These are phyloP conservation scores for Thinocorus orbignyianus DNA, from an alignment of 2,113 vertebrate genomes.

Conservation along the genomic window DNA sequence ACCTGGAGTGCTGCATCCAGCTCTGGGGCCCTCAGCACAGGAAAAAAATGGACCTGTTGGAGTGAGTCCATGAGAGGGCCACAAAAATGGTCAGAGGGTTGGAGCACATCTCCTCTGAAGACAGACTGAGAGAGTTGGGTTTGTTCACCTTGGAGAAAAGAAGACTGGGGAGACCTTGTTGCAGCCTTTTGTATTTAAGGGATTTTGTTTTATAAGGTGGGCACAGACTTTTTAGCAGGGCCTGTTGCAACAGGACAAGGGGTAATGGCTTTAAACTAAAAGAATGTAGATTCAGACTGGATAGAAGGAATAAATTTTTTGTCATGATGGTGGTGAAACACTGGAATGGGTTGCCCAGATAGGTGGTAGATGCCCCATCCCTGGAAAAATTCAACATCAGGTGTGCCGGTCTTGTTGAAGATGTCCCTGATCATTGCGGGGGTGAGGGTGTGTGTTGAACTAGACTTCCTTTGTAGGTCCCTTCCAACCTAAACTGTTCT, in stretches of 20 bases:
- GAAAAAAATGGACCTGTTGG: neutral
- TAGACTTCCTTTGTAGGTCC: neutral
- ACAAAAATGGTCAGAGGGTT: neutral
- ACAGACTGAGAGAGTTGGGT: neutral
- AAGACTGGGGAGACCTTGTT: fast-evolving
- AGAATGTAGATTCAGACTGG: neutral
- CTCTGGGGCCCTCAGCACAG: neutral
- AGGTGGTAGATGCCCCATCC: neutral
- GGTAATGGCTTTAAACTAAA: neutral
- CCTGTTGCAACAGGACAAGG: neutral
- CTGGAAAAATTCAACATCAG: neutral
- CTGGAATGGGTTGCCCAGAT: neutral
- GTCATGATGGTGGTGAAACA: fast-evolving
- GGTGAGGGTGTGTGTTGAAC: neutral
- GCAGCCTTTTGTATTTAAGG: neutral
- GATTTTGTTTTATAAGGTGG: fast-evolving
- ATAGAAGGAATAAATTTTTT: neutral
- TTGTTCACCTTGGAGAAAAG: neutral
- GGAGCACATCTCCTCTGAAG: fast-evolving
- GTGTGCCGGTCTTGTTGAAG: too few relatives aligned
- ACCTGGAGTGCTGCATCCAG: fast-evolving
- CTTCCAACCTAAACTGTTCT: neutral
- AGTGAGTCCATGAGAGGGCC: neutral
- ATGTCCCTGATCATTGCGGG: neutral
- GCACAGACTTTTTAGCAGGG: neutral